phyloP scores from a whole-genome alignment of 2,113 vertebrate genomes.

The Paratilapia polleni region DNA sequence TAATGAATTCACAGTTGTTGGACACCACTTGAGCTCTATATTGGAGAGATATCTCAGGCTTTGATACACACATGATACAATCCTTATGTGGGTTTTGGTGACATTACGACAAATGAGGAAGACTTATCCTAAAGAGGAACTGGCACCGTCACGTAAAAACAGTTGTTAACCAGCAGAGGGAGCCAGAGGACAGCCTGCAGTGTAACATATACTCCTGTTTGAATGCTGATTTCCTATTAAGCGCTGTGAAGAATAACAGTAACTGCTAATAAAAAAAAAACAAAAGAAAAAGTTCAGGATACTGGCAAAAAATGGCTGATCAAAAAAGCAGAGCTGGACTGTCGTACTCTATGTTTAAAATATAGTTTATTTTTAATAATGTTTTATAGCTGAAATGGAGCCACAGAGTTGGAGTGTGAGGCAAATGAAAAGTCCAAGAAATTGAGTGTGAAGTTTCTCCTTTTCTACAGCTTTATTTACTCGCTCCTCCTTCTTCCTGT shows the following conservation, averaged over 20 bases:
- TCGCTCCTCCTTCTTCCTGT: too few relatives aligned
- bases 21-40: too few relatives aligned
- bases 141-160: background rate
- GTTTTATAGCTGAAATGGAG: too few relatives aligned
- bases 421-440: too few relatives aligned
- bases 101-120: background rate
- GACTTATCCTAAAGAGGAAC: background rate
- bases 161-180: slow-evolving; percentile 31
- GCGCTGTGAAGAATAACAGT: background rate
- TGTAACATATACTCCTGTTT: background rate
- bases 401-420: too few relatives aligned
- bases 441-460: too few relatives aligned
- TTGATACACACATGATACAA: background rate
- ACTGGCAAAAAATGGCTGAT: too few relatives aligned
- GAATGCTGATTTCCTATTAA: background rate
- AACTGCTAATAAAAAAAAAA: background rate
- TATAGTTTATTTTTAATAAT: background rate
- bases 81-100: background rate
- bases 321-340: too few relatives aligned
- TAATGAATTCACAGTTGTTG: background rate
- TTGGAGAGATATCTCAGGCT: background rate
- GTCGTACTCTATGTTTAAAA: background rate
- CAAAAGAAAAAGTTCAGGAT: too few relatives aligned
- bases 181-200: background rate
- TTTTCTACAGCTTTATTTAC: too few relatives aligned